Evolutionary conservation across 2,797 vertebrate genomes (phyloP), one percentile per base, ranked within the genome.

Genomic region (Sus cebifrons): DNA sequence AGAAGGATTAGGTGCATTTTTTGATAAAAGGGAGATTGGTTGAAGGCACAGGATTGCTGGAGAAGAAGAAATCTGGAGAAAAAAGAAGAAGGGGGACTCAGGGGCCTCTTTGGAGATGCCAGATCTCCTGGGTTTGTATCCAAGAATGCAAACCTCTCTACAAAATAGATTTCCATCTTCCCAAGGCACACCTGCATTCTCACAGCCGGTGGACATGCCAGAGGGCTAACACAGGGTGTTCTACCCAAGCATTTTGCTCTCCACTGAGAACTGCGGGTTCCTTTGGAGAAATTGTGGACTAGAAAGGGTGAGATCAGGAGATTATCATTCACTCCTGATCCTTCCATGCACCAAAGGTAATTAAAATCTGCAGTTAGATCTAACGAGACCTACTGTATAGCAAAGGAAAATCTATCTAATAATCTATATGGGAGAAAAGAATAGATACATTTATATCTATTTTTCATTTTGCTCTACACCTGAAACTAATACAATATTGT

Each of bases 151-250:
- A 25, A 36, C 7, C 44, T 40, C 29, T 73, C 29, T 8, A 10
- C 56, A 17, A 2, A 44, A 60, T 49, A 25, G 25, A 7, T n/a
- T 7, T 27, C 25, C 7, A 10, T 44, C 27, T 67, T n/a, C 10
- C 64, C 1, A 1, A 16, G 16, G 58, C 17, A 32, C 20, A 15
- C 44, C 20, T 15, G 32, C 17, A 8, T 14, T 71, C 77, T 52
- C 27, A 14, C 3, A 20, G 70, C 56, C 8, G 0, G 64, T 13
- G 4, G 23, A 4, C 0, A 0, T n/a, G 18, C 21, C 29, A 0
- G 0, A 17, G 6, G 32, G 29, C 9, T 5, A 54, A 62, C 27
- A 5, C 14, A 5, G 0, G 18, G 16, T 71, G 16, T 85, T 52
- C 77, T 18, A 20, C 5, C 29, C 14, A 21, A 8, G 3, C 18